These are phyloP conservation scores for Vidua chalybeata DNA, from an alignment of 2,113 vertebrate genomes.

Conservation along the genomic window DNA sequence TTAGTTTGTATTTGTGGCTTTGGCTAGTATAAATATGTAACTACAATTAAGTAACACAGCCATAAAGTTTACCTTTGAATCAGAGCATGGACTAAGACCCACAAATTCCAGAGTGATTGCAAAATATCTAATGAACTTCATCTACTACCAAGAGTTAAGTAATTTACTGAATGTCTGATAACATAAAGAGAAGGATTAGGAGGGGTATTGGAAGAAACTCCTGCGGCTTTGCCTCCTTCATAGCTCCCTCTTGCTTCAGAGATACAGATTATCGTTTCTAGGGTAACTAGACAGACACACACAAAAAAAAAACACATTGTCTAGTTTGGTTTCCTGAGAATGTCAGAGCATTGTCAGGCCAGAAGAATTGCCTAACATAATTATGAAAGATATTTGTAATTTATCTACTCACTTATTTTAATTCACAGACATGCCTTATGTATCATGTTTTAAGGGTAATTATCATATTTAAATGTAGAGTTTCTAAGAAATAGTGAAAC, in stretches of 20 bases:
- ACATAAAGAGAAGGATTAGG: conserved; percentile 57
- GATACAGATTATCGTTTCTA: conserved; percentile 88
- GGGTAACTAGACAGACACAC: conserved; percentile 80
- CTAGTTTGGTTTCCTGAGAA: conserved; percentile 65
- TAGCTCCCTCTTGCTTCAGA: conserved; percentile 59
- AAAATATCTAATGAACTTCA: conserved; percentile 15
- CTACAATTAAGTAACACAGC: background rate
- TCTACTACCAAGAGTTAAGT: conserved; percentile 1
- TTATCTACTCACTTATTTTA: conserved; percentile 53
- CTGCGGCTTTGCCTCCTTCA: conserved; percentile 66
- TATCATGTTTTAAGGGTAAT: conserved; percentile 28
- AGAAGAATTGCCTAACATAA: conserved; percentile 68
- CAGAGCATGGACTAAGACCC: background rate
- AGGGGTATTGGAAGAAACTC: conserved; percentile 52
- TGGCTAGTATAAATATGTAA: background rate
- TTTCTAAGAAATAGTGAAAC: conserved; percentile 50
- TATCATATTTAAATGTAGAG: conserved; percentile 9
- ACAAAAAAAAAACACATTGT: conserved; percentile 70
- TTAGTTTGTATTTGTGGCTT: background rate
- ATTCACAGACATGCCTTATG: conserved; percentile 18
- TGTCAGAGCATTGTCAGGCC: conserved; percentile 48
- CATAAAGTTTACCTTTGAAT: conserved; percentile 1
- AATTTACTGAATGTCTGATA: conserved; percentile 58
- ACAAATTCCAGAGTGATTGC: background rate
- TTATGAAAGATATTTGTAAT: conserved; percentile 60